Evolutionary conservation across 1,140 invertebrate species (phyloP).

Genomic region (Scaptomyza graminum): DNA sequence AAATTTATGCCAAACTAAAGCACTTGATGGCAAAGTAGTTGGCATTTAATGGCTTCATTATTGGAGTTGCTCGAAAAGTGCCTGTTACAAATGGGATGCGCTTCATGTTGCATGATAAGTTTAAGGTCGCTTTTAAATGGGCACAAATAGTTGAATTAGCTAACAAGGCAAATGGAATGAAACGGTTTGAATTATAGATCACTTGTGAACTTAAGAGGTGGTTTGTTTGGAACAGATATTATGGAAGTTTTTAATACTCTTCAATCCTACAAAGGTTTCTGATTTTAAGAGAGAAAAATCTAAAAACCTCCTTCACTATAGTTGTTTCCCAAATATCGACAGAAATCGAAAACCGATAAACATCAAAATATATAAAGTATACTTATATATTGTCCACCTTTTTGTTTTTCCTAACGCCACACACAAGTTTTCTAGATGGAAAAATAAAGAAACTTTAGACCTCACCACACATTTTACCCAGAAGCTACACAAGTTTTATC

Average conservation of each 20-base stretch:
- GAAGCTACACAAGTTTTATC: conserved; percentile 35
- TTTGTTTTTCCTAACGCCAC: neutral
- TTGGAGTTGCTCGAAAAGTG: conserved; percentile 75
- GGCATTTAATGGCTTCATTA: conserved; percentile 80
- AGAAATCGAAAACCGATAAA: too few species aligned
- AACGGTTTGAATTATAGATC: too few species aligned
- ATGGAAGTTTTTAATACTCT: too few species aligned
- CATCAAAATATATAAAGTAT: too few species aligned
- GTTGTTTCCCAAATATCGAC: too few species aligned
- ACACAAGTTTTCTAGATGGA: too few species aligned
- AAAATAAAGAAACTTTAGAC: neutral
- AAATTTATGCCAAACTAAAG: conserved; percentile 81
- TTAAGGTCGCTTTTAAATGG: neutral
- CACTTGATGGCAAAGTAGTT: conserved; percentile 78
- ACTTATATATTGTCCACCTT: too few species aligned
- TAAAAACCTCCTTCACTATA: too few species aligned
- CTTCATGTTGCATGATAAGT: conserved; percentile 22
- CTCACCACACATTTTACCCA: conserved; percentile 7
- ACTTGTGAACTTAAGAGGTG: too few species aligned
- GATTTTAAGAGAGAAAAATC: too few species aligned
- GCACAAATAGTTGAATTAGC: conserved; percentile 1
- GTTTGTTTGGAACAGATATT: too few species aligned
- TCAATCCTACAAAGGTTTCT: too few species aligned
- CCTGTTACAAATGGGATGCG: conserved; percentile 69
- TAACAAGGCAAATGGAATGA: neutral